Evolutionary conservation across 2,797 vertebrate species (phyloP), one percentile per base, ranked within the genome.

Genomic region (Monodelphis domestica): DNA sequence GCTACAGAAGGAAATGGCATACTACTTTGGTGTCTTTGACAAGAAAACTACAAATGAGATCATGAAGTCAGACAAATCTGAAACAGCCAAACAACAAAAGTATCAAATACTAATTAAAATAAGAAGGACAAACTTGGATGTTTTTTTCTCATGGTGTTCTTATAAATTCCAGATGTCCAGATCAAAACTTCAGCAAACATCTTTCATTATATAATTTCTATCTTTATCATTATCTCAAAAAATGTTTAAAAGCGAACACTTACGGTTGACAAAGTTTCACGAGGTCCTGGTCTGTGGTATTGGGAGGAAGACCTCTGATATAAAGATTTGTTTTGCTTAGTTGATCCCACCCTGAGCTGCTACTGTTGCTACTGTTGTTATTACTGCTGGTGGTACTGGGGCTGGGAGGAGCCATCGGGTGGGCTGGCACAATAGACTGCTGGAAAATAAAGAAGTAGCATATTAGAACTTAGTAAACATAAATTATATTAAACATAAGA

Each of bases 321-420:
- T 99, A 99, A 97, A 99, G 99, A 98, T 99, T 99, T 33, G 99
- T 99, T 99, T 99, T 99, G 98, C 99, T 99, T 98, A 99, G 99
- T 97, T 99, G 99, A 97, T 99, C 99, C 99, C 99, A 99, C 98
- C 99, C 99, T 97, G 99, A 99, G 98, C 99, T 99, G 97, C 99
- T 99, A 98, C 99, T 99, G 98, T 99, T 99, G 98, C 99, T 99
- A 98, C 99, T 99, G 99, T 99, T 99, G 98, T 99, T 99, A 98
- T 99, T 99, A 98, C 99, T 99, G 99, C 99, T 99, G 99, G 99
- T 99, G 98, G 99, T 99, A 97, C 99, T 99, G 93, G 99, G 99
- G 97, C 99, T 99, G 98, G 99, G 99, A 95, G 99, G 99, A 99
- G 99, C 99, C 99, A 99, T 99, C 95, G 99, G 99, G 93, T 99